phyloP scores from a whole-genome alignment of 2,797 vertebrate genomes.

The Labroides dimidiatus region DNA sequence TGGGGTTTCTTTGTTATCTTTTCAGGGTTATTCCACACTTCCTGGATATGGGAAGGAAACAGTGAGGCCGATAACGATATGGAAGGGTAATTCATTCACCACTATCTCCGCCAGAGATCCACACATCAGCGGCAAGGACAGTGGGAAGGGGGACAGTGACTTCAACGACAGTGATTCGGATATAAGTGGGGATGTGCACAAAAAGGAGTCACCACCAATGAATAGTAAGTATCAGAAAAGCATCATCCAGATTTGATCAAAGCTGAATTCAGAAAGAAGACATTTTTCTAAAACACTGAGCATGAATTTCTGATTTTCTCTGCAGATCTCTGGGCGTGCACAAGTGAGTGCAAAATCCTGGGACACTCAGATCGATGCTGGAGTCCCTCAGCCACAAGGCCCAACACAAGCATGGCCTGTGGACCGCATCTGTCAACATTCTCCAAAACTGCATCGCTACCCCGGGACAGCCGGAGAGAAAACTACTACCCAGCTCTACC shows the following conservation, averaged over 20 bases:
- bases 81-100: constrained; percentile 96
- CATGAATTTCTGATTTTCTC: constrained; percentile 8
- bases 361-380: constrained; percentile 98
- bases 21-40: constrained; percentile 89
- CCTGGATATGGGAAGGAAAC: constrained; percentile 90
- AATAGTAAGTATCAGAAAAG: constrained; percentile 79
- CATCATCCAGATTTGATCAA: neutral
- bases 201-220: constrained; percentile 88
- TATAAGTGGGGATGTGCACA: constrained; percentile 93
- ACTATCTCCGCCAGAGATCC: constrained; percentile 92
- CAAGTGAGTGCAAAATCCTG: constrained; percentile 95
- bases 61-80: constrained; percentile 89
- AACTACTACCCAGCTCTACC: constrained; percentile 92
- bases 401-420: constrained; percentile 84
- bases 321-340: constrained; percentile 96
- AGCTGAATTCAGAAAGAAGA: neutral
- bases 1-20: constrained; percentile 26
- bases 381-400: constrained; percentile 92
- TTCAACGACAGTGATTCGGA: constrained; percentile 98
- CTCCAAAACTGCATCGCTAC: constrained; percentile 93
- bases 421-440: constrained; percentile 91
- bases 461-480: constrained; percentile 90
- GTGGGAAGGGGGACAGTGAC: constrained; percentile 98
- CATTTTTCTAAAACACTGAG: constrained; percentile 14
- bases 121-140: constrained; percentile 98